Evolutionary conservation across 1,140 invertebrate species (phyloP), one percentile per base, ranked within the genome.

Genomic region (Tetramorium alpestre): DNA sequence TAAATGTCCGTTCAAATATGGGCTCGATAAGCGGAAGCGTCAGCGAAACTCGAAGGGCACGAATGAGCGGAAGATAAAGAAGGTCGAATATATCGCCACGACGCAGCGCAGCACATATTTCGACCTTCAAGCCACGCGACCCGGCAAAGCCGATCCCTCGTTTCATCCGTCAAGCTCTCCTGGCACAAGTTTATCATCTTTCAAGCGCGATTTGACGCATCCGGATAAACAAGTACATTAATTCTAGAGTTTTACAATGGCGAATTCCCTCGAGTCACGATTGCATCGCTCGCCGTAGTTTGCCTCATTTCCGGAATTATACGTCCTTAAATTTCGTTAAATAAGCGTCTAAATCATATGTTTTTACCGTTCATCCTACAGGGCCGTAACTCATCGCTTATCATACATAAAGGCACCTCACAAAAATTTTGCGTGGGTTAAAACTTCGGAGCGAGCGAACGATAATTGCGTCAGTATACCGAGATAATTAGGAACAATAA

Each of bases 401-500:
- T 28, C n/a, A 22, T 7, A 22, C 56, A n/a, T 69, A 72, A 89
- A 70, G n/a, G 11, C 47, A 22, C n/a, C 25, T 65, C 13, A 18
- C 3, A 38, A 51, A 56, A 22, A 67, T 16, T 33, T 56, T 22
- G 28, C 38, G 38, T 67, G 44, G 51, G 44, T 80, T 18, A 73
- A 56, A 87, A 78, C 51, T 88, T 86, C 60, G 47, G 22, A 87
- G 67, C 75, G 67, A 90, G 56, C 65, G 47, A 49, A 85, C 56
- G 86, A 87, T 91, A 91, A 91, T 91, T 85, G 72, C 65, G 56
- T 69, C 54, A 38, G 62, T 80, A 87, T 38, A 64, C 80, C 47
- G 72, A 54, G 69, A 87, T 91, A 91, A 91, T 92, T 92, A 91
- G 84, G 44, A 87, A 90, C 75, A 85, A 92, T 89, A 88, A 89